Conservation (phyloP, 35 echinoderm and acorn worm species). For the Hemicentrotus pulcherrimus region DNA sequence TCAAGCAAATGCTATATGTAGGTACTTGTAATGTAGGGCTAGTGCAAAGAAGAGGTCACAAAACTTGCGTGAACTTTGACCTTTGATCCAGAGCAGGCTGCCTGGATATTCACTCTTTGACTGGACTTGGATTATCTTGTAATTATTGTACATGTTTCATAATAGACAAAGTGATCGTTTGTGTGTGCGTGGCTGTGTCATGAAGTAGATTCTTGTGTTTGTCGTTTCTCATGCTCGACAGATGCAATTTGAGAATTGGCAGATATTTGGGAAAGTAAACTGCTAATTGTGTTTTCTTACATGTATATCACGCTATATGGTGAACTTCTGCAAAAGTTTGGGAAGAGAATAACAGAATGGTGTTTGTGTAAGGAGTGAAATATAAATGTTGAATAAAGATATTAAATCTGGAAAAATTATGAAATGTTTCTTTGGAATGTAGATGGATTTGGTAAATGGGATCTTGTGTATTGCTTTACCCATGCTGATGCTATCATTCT, state of each 20-base stretch:
- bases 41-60: slow-evolving; percentile 23
- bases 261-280: neutral
- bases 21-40: slow-evolving; percentile 36
- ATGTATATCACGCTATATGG: neutral
- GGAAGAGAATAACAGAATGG: neutral
- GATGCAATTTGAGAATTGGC: neutral
- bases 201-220: neutral
- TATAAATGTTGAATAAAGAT: neutral
- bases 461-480: neutral
- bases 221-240: neutral
- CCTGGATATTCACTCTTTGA: neutral
- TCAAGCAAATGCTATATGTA: slow-evolving; percentile 10
- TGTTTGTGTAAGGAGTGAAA: neutral
- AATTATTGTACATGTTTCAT: neutral
- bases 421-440: neutral
- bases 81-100: neutral
- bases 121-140: neutral
- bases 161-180: neutral
- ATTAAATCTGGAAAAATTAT: neutral
- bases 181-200: neutral
- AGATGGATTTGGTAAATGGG: too few species aligned
- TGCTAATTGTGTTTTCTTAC: neutral
- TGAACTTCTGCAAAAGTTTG: neutral
- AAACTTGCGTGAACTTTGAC: neutral
- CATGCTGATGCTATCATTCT: neutral